Evolutionary conservation across 2,888 invertebrate species (phyloP).

Genomic region (Andrena minutula): DNA sequence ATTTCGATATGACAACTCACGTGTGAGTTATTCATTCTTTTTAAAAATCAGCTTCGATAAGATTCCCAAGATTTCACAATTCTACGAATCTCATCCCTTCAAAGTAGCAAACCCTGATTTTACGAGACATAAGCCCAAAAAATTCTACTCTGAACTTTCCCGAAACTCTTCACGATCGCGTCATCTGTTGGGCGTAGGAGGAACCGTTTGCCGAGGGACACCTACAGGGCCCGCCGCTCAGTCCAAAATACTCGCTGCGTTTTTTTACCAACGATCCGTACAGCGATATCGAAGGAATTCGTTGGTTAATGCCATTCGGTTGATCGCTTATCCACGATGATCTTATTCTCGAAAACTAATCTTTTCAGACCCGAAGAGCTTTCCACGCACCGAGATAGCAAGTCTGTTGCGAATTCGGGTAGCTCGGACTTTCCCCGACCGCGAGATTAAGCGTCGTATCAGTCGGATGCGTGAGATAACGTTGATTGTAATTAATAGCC

Average conservation of each 20-base stretch:
- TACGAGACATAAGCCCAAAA: background rate
- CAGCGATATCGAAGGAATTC: background rate
- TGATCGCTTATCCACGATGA: too few relatives aligned
- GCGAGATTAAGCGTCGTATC: constrained; percentile 75
- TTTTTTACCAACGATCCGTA: background rate
- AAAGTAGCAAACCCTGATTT: background rate
- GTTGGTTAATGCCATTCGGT: too few relatives aligned
- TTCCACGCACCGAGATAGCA: background rate
- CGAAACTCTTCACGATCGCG: constrained; percentile 29
- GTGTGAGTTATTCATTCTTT: background rate
- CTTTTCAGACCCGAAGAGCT: background rate
- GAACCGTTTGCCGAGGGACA: background rate
- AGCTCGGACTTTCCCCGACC: constrained; percentile 25
- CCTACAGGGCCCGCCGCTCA: background rate
- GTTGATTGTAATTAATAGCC: constrained; percentile 84
- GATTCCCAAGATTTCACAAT: background rate
- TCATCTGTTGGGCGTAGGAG: constrained; percentile 29
- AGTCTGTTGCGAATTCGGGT: constrained; percentile 8
- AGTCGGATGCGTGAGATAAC: constrained; percentile 77
- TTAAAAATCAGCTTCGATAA: background rate
- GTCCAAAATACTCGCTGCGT: background rate
- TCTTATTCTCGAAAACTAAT: background rate
- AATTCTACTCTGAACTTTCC: background rate
- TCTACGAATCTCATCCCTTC: background rate
- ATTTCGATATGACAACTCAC: too few relatives aligned